These are phyloP conservation scores for Polyergus mexicanus DNA, from an alignment of 1,140 invertebrate genomes.

Conservation along the genomic window DNA sequence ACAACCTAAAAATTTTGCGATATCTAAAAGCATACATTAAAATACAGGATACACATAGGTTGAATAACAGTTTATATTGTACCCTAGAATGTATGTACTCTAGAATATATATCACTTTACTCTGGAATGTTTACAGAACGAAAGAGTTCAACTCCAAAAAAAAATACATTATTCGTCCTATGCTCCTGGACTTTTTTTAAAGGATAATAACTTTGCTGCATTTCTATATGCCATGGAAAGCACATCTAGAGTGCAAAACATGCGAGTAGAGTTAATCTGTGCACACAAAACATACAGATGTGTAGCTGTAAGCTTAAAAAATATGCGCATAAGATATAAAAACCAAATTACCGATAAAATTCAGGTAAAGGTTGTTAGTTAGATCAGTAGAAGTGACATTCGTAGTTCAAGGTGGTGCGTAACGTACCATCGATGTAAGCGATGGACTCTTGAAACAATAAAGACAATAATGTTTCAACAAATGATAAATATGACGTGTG, in stretches of 20 bases:
- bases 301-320: slow-evolving; percentile 54
- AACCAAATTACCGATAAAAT: slow-evolving; percentile 76
- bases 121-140: no score
- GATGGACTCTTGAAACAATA: slow-evolving; percentile 82
- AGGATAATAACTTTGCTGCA: neutral
- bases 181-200: neutral
- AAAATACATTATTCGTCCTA: neutral
- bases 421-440: slow-evolving; percentile 82
- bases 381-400: slow-evolving; percentile 80
- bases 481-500: slow-evolving; percentile 31
- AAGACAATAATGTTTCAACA: slow-evolving; percentile 64
- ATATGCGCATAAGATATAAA: slow-evolving; percentile 54
- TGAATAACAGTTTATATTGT: neutral
- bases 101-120: no score
- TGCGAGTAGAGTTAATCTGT: slow-evolving; percentile 12
- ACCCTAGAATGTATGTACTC: no score
- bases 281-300: slow-evolving; percentile 3
- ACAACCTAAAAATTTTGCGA: neutral
- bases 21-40: slow-evolving; percentile 2
- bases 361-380: slow-evolving; percentile 81
- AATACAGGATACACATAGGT: slow-evolving; percentile 1
- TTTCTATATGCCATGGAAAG: slow-evolving; percentile 33
- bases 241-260: neutral
- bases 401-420: slow-evolving; percentile 83
- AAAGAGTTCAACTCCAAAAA: neutral